Base-by-base conservation (phyloP, 1,140 invertebrate species). In the Polypedilum pembai region DNA sequence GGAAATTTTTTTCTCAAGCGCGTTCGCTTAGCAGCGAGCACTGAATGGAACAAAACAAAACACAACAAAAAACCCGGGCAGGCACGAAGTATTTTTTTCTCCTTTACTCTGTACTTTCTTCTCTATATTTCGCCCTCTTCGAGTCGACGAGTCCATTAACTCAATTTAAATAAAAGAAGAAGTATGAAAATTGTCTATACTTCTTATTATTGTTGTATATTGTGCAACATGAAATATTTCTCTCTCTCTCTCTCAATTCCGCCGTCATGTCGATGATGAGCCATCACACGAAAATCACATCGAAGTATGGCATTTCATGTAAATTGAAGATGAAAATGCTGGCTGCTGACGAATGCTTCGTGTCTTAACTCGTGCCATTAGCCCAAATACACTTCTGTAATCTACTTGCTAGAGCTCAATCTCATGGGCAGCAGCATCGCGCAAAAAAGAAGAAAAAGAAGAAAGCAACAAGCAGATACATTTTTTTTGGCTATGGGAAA, bases 11-110 rank as follows among this genome's bases (percentile, higher is more conserved):
- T 20, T 69, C 20, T 69, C 20, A 21, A 20, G 17, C 65, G 45
- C 45, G 45, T 56, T 56, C 45, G 45, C 45, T 8, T 56, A 12
- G 45, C 12, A 18, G 17, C 17, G 65, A 69, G 65, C 65, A 69
- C 20, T 69, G 65, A 69, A 69, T 69, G 65, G 65, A 69, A 69
- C 65, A 69, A 56, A 56, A n/a, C 45, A 56, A 12, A 56, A 15
- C 12, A 56, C 12, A 45, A 45, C 41, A 45, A 33, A 33, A 56
- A 56, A 56, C 45, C 45, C 45, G 45, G 45, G 45, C 45, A 56
- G 45, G 45, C 45, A 56, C 45, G 45, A 56, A 56, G 45, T 56
- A 15, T 56, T n/a, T 56, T 56, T 12, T 15, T 56, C 45, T 56
- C 41, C 15, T 45, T n/a, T n/a, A n/a, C n/a, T n/a, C 24, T 33